These are phyloP conservation scores for Catotricha subobsoleta DNA, from an alignment of 2,888 invertebrate species.

Conservation along the genomic window DNA sequence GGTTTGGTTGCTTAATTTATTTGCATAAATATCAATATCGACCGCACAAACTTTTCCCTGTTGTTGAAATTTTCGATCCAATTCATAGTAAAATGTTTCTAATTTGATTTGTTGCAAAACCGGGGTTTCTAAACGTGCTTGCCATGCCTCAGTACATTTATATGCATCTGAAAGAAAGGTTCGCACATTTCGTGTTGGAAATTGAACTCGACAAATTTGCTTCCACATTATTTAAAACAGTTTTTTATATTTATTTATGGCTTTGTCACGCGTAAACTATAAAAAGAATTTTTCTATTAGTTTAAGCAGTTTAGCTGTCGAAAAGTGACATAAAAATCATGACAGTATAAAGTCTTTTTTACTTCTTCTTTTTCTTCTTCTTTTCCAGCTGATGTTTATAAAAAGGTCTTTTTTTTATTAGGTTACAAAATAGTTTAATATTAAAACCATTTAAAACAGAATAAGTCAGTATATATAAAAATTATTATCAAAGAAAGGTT, in stretches of 20 bases:
- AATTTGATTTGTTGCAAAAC: slow-evolving; percentile 43
- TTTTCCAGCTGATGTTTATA: too few species aligned
- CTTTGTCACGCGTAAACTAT: not conserved
- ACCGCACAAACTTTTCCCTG: slow-evolving; percentile 49
- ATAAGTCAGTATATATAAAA: too few species aligned
- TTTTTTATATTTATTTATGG: not conserved
- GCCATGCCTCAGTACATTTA: slow-evolving; percentile 53
- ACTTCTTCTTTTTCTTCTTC: too few species aligned
- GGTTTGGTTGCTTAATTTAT: slow-evolving; percentile 37
- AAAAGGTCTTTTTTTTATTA: too few species aligned
- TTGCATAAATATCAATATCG: slow-evolving; percentile 69
- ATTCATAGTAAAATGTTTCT: slow-evolving; percentile 47
- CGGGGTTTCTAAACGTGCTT: slow-evolving; percentile 39
- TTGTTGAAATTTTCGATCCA: slow-evolving; percentile 47
- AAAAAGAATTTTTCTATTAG: too few species aligned
- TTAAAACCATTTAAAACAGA: too few species aligned
- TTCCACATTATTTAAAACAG: not conserved
- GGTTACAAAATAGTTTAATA: too few species aligned
- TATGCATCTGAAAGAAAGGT: slow-evolving; percentile 54
- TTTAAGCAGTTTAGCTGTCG: too few species aligned
- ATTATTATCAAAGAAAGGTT: too few species aligned
- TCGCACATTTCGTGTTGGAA: slow-evolving; percentile 15
- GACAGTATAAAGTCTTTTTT: too few species aligned
- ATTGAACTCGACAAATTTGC: not conserved
- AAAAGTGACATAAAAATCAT: too few species aligned